Percentiles rank a stretch among this genome's conserved stretches.
Evolutionary conservation across 2,113 vertebrate species (phyloP).

Genomic region (Gymnogyps californianus): DNA sequence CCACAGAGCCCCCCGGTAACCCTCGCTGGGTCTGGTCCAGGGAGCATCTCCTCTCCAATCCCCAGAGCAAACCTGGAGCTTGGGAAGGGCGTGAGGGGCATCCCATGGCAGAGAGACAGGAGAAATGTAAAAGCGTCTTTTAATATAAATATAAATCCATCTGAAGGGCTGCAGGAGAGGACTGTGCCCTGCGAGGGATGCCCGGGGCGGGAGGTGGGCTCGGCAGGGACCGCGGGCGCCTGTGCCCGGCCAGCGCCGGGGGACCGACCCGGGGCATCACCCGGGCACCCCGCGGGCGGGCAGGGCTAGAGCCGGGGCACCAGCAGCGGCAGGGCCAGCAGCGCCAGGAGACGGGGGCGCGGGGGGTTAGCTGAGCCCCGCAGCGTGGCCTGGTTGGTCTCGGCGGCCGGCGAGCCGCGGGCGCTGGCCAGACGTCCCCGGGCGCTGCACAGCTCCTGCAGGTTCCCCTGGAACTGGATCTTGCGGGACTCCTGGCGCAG

Average conservation of each 20-base stretch:
- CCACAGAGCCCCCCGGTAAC: not conserved
- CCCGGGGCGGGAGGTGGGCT: not conserved
- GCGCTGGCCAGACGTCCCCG: constrained; percentile 66
- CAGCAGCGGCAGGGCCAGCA: constrained; percentile 55
- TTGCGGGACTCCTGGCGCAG: constrained; percentile 91
- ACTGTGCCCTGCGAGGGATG: not conserved
- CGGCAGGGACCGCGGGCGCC: accelerated
- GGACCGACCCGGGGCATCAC: accelerated
- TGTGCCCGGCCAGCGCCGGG: not conserved
- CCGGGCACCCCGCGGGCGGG: not conserved
- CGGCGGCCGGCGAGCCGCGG: constrained; percentile 38
- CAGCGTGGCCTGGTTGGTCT: constrained; percentile 90
- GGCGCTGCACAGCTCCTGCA: constrained; percentile 88
- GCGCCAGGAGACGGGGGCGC: not conserved
- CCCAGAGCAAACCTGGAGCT: not conserved
- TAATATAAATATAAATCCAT: constrained; percentile 78
- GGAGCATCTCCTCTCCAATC: not conserved
- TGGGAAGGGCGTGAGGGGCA: not conserved
- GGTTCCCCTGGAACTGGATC: constrained; percentile 92
- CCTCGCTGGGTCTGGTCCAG: not conserved
- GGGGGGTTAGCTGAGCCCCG: constrained; percentile 36
- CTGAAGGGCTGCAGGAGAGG: constrained; percentile 56
- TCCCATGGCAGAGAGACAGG: not conserved
- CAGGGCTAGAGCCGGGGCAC: constrained; percentile 44
- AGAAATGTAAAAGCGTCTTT: constrained; percentile 64